Evolutionary conservation across 2,888 invertebrate species (phyloP).

Genomic region (Limnephilus marmoratus): DNA sequence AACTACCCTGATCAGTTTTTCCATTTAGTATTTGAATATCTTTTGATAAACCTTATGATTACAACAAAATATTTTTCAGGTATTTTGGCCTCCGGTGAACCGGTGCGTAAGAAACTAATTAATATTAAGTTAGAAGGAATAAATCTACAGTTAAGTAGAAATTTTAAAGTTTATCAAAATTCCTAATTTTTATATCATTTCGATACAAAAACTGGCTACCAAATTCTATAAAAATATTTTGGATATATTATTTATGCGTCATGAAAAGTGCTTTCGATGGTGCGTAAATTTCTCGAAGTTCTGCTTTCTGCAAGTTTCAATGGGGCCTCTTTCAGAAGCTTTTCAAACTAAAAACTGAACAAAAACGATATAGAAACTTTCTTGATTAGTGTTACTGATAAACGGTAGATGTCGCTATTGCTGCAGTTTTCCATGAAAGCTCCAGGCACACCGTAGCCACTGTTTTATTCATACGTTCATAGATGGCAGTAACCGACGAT

Average conservation of each 20-base stretch:
- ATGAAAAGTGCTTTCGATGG: not conserved
- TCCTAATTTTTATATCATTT: not conserved
- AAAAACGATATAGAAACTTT: not conserved
- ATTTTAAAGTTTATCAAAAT: too few relatives aligned
- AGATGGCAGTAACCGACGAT: not conserved
- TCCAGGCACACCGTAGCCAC: not conserved
- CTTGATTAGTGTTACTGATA: not conserved
- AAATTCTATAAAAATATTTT: not conserved
- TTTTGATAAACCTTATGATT: too few relatives aligned
- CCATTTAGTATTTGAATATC: too few relatives aligned
- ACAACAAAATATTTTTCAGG: too few relatives aligned
- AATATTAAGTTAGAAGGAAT: too few relatives aligned
- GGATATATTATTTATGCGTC: not conserved
- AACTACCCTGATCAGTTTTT: too few relatives aligned
- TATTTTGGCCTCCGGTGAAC: too few relatives aligned
- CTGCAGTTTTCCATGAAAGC: not conserved
- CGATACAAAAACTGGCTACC: not conserved
- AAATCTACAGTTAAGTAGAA: too few relatives aligned
- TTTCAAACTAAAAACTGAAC: not conserved
- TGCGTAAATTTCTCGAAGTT: not conserved
- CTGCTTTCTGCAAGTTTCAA: not conserved
- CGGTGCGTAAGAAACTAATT: too few relatives aligned
- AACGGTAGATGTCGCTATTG: not conserved
- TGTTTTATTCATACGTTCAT: not conserved
- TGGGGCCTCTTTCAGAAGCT: not conserved